These are phyloP conservation scores for Drosophila sp. DNA, from an alignment of 1,140 invertebrate species.

Conservation along the genomic window DNA sequence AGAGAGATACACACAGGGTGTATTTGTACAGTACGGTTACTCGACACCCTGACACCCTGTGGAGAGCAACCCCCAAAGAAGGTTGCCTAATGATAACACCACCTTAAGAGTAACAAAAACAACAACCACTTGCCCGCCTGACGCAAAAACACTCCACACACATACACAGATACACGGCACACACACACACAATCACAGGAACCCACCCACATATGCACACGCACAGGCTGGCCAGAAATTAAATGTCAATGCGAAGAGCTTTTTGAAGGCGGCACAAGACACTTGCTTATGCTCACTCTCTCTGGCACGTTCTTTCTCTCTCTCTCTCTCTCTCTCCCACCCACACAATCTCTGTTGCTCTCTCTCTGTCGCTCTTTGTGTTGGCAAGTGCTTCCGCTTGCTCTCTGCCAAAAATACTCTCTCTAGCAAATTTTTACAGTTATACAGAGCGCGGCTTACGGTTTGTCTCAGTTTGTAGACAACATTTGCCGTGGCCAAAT, in stretches of 20 bases:
- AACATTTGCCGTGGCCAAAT: slow-evolving; percentile 48
- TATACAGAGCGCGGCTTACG: slow-evolving; percentile 47
- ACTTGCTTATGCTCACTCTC: slow-evolving; percentile 19
- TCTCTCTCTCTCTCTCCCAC: slow-evolving; percentile 1
- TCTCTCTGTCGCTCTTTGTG: slow-evolving; percentile 10
- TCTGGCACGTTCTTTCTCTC: slow-evolving; percentile 10
- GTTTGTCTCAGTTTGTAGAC: slow-evolving; percentile 57
- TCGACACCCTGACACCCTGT: slow-evolving; percentile 25
- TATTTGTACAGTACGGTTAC: not conserved
- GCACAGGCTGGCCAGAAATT: slow-evolving; percentile 27
- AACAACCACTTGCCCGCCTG: slow-evolving; percentile 19
- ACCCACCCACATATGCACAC: slow-evolving; percentile 12
- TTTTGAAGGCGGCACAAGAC: slow-evolving; percentile 19
- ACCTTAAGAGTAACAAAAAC: slow-evolving; percentile 17
- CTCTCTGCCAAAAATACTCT: not conserved
- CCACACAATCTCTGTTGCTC: slow-evolving; percentile 7
- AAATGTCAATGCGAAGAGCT: slow-evolving; percentile 57
- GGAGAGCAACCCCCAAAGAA: slow-evolving; percentile 40
- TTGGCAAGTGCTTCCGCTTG: not conserved
- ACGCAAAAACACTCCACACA: slow-evolving; percentile 35
- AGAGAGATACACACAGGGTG: slow-evolving; percentile 10
- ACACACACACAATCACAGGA: slow-evolving; percentile 10
- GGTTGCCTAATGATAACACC: slow-evolving; percentile 30
- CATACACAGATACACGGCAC: slow-evolving; percentile 25
- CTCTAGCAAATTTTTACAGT: slow-evolving; percentile 14